Evolutionary conservation across 2,888 invertebrate genomes (phyloP).

Genomic region (Ashinkailepas kermadecensis): DNA sequence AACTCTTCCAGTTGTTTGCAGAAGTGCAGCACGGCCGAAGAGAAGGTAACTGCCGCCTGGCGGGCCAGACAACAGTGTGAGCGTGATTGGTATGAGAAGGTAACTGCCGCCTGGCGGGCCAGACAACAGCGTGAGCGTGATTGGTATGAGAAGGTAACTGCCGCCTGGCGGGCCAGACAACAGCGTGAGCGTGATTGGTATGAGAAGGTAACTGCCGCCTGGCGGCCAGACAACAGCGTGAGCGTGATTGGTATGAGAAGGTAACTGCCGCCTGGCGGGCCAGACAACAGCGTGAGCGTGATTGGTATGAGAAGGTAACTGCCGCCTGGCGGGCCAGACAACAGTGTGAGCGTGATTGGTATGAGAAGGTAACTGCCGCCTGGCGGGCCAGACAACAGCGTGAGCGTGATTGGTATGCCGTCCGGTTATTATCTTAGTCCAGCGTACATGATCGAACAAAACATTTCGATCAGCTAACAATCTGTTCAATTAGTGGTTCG

Average conservation of each 20-base stretch:
- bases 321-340: constrained; percentile 46
- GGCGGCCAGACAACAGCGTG: constrained; percentile 35
- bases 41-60: constrained; percentile 60
- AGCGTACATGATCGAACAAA: too few species aligned
- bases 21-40: constrained; percentile 67
- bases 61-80: too few species aligned
- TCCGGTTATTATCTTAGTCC: too few species aligned
- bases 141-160: constrained; percentile 69
- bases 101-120: constrained; percentile 51
- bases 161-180: constrained; percentile 43
- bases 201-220: constrained; percentile 63
- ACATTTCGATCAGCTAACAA: too few species aligned
- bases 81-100: constrained; percentile 47
- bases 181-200: too few species aligned
- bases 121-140: too few species aligned
- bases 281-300: too few species aligned
- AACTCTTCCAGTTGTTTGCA: constrained; percentile 69
- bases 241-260: too few species aligned
- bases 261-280: constrained; percentile 53
- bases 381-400: constrained; percentile 38
- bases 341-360: too few species aligned
- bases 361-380: constrained; percentile 63
- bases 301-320: constrained; percentile 66
- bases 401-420: too few species aligned
- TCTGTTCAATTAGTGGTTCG: too few species aligned